Evolutionary conservation across 2,113 vertebrate genomes (phyloP).

Genomic region (Phylloscopus whistleri): DNA sequence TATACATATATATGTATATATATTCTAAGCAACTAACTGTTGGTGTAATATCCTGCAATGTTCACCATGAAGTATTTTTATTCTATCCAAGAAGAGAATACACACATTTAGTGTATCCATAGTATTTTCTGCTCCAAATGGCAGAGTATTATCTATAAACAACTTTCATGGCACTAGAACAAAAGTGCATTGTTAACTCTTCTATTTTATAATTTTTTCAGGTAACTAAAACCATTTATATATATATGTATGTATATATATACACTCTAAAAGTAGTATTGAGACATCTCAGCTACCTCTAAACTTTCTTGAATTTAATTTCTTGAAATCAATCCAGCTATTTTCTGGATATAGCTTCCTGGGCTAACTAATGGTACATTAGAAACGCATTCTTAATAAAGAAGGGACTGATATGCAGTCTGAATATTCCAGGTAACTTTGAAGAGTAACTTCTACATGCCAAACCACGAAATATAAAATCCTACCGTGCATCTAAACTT

Average conservation of each 20-base stretch:
- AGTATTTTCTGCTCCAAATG: background rate
- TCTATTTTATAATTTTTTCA: background rate
- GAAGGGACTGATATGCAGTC: background rate
- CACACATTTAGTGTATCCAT: background rate
- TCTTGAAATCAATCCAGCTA: background rate
- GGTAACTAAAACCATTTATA: background rate
- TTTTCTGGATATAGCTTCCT: background rate
- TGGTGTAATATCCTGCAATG: background rate
- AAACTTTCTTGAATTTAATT: background rate
- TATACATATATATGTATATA: background rate
- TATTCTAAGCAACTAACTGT: background rate
- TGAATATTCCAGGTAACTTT: background rate
- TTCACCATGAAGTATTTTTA: background rate
- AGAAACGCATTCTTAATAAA: background rate
- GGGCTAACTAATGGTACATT: background rate
- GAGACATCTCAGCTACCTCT: background rate
- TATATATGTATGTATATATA: accelerated
- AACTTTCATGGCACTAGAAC: background rate
- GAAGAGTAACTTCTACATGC: background rate
- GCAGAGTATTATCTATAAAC: background rate
- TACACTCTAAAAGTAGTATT: background rate
- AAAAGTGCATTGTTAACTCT: background rate
- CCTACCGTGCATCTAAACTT: background rate
- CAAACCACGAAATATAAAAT: background rate
- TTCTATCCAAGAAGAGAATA: background rate